Evolutionary conservation across 2,888 invertebrate species (phyloP), one percentile per base, ranked within the genome.

Genomic region (Pteria penguin): DNA sequence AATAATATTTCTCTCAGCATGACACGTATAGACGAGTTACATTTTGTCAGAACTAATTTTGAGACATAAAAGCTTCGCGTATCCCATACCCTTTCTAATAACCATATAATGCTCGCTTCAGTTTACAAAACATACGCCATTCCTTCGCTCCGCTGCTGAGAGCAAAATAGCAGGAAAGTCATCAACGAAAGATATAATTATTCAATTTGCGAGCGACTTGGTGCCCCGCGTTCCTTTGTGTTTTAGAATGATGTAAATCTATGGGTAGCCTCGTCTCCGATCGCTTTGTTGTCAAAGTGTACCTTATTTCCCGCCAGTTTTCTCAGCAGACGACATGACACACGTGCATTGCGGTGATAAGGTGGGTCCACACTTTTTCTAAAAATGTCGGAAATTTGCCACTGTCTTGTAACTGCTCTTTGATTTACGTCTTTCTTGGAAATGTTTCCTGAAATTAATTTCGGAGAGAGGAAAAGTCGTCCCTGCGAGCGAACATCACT

Each of bases 181-280:
- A 60, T 60, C 22, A 26, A 60, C 4, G 27, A 60, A 60, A 60
- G 26, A 29, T 60, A 55, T 68, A 68, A 68, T 68, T 68, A 68
- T 68, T 68, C 68, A 68, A 68, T 68, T 68, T 68, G 68, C 55
- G 31, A 36, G 18, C 45, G 33, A 65, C 36, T 32, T 65, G 24
- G 65, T 5, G 65, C 18, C 36, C 61, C 36, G 27, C 65, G 65
- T 65, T 65, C 36, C n/a, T 36, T 57, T 68, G 68, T 68, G 54
- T 55, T 68, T 68, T 54, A 68, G 57, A 57, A 68, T 68, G 68
- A 68, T 68, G 68, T 68, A 68, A 68, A 68, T 52, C 68, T 29
- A 31, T 57, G 68, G 68, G 68, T 57, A 68, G 22, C 68, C 33
- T 14, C 68, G 55, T 31, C 26, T 68, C 57, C 22, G 18, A 33